Percentiles rank a stretch among this genome's conserved stretches.
phyloP scores from a whole-genome alignment of 2,113 vertebrate genomes.

The Ptilonorhynchus violaceus region DNA sequence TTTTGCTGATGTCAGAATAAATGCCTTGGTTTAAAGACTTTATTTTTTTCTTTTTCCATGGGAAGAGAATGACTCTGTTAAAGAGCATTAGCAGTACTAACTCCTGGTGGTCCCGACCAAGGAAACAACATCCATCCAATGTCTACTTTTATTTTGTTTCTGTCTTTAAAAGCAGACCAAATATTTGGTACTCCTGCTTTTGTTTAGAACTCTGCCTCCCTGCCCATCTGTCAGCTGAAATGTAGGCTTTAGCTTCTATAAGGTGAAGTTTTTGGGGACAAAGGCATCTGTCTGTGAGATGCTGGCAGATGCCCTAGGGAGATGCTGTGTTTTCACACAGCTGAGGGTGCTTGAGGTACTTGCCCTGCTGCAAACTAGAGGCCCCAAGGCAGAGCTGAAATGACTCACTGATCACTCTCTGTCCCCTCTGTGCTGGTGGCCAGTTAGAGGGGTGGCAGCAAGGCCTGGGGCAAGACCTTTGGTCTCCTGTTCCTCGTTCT shows the following conservation, averaged over 20 bases:
- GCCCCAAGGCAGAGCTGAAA: neutral
- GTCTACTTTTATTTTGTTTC: neutral
- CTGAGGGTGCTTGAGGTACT: neutral
- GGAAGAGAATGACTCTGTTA: neutral
- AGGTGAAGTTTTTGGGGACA: neutral
- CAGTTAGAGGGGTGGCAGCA: neutral
- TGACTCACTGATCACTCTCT: neutral
- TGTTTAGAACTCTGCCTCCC: neutral
- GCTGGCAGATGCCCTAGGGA: neutral
- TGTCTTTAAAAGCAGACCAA: neutral
- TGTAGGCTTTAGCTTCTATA: neutral
- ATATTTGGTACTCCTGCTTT: neutral
- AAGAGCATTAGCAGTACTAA: neutral
- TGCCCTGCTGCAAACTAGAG: neutral
- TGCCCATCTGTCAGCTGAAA: neutral
- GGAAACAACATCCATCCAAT: neutral
- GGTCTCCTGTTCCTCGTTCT: neutral
- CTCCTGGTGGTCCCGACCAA: neutral
- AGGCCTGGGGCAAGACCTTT: neutral
- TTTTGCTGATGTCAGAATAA: neutral
- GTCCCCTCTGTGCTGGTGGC: neutral
- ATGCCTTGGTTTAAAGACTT: neutral
- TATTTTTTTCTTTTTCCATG: neutral
- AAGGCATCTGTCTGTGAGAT: neutral
- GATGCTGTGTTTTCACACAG: neutral